Conservation (phyloP, 2,113 vertebrate genomes). For the Aplodontia rufa region DNA sequence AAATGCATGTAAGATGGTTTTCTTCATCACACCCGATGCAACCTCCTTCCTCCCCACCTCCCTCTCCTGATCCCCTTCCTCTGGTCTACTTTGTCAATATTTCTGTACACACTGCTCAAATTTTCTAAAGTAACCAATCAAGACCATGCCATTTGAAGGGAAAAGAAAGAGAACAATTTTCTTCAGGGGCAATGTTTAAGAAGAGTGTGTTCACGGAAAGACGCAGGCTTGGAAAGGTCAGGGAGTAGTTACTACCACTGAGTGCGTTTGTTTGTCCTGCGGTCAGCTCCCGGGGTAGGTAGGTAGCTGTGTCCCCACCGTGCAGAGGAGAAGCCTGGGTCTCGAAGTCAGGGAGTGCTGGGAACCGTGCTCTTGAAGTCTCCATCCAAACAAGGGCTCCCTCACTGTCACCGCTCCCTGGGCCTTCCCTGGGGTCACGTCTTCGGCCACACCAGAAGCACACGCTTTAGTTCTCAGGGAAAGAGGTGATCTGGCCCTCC, state of each 20-base stretch:
- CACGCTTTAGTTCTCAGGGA: not conserved
- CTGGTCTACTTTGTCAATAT: not conserved
- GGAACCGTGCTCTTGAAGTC: not conserved
- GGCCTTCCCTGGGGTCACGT: not conserved
- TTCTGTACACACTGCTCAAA: not conserved
- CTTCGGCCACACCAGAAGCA: not conserved
- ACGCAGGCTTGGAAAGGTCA: rapidly evolving
- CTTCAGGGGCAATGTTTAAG: not conserved
- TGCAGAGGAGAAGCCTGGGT: not conserved
- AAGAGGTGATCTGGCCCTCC: not conserved
- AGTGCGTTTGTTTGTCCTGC: not conserved
- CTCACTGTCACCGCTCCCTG: not conserved
- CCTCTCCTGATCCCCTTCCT: too few species aligned
- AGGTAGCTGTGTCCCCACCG: not conserved
- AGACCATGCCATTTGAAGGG: not conserved
- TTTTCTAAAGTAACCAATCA: not conserved
- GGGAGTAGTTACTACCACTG: rapidly evolving
- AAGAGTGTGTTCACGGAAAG: not conserved
- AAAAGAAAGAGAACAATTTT: not conserved
- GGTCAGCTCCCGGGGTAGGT: not conserved
- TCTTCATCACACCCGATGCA: too few species aligned
- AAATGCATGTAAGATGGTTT: too few species aligned
- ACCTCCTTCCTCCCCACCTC: too few species aligned
- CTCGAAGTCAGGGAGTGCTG: not conserved
- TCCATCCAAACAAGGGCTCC: not conserved